Conservation (phyloP, 92 coral and sea anemone genomes). For the Palythoa grandis region DNA sequence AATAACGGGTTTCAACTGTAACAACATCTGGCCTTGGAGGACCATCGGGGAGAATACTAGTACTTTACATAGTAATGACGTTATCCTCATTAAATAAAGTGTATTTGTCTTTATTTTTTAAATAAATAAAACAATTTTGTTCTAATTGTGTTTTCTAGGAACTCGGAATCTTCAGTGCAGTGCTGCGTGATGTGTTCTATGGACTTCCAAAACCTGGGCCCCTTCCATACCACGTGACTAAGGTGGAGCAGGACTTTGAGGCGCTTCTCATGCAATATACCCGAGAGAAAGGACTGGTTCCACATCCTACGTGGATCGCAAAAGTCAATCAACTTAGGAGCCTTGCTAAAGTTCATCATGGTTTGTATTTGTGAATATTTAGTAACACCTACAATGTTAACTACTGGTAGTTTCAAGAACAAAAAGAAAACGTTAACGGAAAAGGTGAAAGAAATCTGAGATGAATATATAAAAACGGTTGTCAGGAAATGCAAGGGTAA, state of each 20-base stretch:
- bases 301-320: conserved; percentile 89
- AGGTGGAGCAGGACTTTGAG: conserved; percentile 89
- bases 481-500: no score
- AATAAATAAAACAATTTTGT: neutral
- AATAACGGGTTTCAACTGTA: no score
- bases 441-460: no score
- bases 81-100: no score
- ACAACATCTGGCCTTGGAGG: no score
- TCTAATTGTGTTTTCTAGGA: conserved; percentile 57
- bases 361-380: conserved; percentile 43
- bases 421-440: no score
- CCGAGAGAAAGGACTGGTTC: conserved; percentile 87
- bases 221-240: conserved; percentile 85
- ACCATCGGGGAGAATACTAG: no score
- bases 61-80: no score
- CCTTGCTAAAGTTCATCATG: conserved; percentile 85
- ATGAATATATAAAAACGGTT: no score
- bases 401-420: neutral
- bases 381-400: neutral
- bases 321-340: conserved; percentile 88
- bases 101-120: no score
- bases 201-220: conserved; percentile 82
- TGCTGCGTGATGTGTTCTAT: conserved; percentile 88
- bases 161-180: conserved; percentile 77
- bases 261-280: conserved; percentile 76